Conservation (phyloP, 2,113 vertebrate species). For the Andinoacara biseriatus region DNA sequence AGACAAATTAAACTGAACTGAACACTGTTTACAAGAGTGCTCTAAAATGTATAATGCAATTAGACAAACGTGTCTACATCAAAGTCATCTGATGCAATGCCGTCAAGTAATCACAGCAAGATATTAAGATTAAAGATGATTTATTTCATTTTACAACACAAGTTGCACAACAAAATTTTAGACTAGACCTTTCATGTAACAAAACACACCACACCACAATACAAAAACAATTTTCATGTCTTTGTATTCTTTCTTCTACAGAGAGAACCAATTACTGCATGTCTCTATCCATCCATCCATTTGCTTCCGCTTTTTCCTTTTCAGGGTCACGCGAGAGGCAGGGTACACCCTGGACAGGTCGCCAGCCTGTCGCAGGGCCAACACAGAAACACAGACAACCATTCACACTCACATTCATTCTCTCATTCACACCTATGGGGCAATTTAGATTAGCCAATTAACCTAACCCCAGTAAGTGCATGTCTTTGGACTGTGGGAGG, state of each 20-base stretch:
- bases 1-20: neutral
- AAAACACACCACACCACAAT: neutral
- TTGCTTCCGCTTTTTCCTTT: no score
- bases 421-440: no score
- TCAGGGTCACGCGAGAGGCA: no score
- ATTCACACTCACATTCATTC: no score
- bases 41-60: neutral
- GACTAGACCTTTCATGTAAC: neutral
- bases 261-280: neutral
- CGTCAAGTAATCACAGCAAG: neutral
- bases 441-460: no score
- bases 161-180: neutral
- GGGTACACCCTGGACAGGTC: no score
- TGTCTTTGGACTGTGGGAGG: no score
- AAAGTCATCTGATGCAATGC: neutral
- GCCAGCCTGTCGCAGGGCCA: no score
- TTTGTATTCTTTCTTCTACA: neutral
- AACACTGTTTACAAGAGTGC: neutral
- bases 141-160: neutral
- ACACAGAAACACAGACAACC: no score
- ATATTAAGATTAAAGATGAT: neutral
- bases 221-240: neutral
- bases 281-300: no score
- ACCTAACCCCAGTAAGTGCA: no score
- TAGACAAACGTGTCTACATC: neutral